Base-by-base conservation (phyloP, 2,797 vertebrate species). In the Gastrophryne carolinensis region DNA sequence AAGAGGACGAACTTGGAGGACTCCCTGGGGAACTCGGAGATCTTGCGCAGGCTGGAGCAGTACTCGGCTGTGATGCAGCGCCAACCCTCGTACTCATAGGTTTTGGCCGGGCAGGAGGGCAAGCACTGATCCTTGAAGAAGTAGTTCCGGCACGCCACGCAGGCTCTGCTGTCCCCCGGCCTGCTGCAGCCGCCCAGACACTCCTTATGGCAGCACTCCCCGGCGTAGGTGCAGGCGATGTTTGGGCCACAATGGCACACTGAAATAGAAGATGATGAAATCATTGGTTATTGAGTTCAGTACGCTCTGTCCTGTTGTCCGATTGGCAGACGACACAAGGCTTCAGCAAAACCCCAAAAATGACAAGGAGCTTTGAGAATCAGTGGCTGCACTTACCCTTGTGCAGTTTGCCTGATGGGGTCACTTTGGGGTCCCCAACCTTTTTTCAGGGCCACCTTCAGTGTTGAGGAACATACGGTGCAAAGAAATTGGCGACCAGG, bases 61-160 rank as follows among this genome's bases (percentile, higher is more conserved):
- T 74, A 86, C 68, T 89, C 85, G 0, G 85, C 82, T 0, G 87
- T 91, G 76, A 93, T 80, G 0, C 91, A 93, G 80, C 91, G 89
- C 91, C 91, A 93, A 13, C 86, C 87, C 26, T 90, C 90, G 0
- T 92, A 88, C 71, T 88, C 82, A 34, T 90, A 92, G 79, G 91
- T 91, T 60, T 83, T 85, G 0, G 81, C 72, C 0, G 91, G 91
- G 80, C 91, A 93, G 49, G 85, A 79, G 26, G 50, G 69, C 69
- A 87, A 82, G 84, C 91, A 93, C 70, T 79, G 64, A 0, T 85
- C 89, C 2, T 86, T 80, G 82, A 91, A 91, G 78, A 87, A 85
- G 84, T 91, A 90, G 65, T 91, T 90, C 44, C 86, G 90, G 63
- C 91, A 93, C 72, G 88, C 90, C 0, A 89, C 56, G 0, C 91